phyloP scores from a whole-genome alignment of 2,888 invertebrate species.

The Hofmannophila pseudospretella region DNA sequence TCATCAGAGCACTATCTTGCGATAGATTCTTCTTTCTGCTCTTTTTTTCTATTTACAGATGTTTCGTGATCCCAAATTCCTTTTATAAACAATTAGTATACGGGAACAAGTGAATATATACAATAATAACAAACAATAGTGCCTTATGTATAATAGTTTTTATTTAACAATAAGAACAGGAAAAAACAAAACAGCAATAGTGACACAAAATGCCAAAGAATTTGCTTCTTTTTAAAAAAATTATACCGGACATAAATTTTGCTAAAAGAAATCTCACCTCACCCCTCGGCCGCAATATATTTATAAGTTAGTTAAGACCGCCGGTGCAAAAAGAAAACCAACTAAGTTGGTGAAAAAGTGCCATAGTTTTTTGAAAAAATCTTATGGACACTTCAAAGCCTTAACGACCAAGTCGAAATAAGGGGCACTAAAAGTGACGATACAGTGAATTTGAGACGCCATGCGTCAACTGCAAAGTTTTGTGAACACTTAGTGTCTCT shows the following conservation, averaged over 20 bases:
- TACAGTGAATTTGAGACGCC: slow-evolving; percentile 54
- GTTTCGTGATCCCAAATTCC: slow-evolving; percentile 36
- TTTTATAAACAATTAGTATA: slow-evolving; percentile 37
- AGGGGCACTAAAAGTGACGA: slow-evolving; percentile 45
- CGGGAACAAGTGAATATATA: slow-evolving; percentile 60
- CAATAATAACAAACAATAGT: slow-evolving; percentile 52
- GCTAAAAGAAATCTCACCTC: slow-evolving; percentile 69
- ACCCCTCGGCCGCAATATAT: slow-evolving; percentile 62
- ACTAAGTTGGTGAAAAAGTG: slow-evolving; percentile 64
- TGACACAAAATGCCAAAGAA: slow-evolving; percentile 75
- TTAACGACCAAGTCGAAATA: slow-evolving; percentile 62
- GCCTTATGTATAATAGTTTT: slow-evolving; percentile 57
- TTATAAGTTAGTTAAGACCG: slow-evolving; percentile 58
- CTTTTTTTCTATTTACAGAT: slow-evolving; percentile 68
- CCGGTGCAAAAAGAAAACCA: slow-evolving; percentile 47
- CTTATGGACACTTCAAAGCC: slow-evolving; percentile 57
- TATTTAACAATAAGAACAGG: slow-evolving; percentile 50
- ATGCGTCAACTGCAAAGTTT: too few species aligned
- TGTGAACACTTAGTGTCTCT: background rate
- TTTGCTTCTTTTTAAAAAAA: slow-evolving; percentile 68
- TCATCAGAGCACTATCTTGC: slow-evolving; percentile 26
- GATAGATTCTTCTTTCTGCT: slow-evolving; percentile 59
- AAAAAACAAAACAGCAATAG: slow-evolving; percentile 45
- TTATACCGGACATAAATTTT: slow-evolving; percentile 71
- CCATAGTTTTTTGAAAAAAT: slow-evolving; percentile 57